Evolutionary conservation across 1,140 invertebrate genomes (phyloP), one percentile per base, ranked within the genome.

Genomic region (Drusus annulatus): DNA sequence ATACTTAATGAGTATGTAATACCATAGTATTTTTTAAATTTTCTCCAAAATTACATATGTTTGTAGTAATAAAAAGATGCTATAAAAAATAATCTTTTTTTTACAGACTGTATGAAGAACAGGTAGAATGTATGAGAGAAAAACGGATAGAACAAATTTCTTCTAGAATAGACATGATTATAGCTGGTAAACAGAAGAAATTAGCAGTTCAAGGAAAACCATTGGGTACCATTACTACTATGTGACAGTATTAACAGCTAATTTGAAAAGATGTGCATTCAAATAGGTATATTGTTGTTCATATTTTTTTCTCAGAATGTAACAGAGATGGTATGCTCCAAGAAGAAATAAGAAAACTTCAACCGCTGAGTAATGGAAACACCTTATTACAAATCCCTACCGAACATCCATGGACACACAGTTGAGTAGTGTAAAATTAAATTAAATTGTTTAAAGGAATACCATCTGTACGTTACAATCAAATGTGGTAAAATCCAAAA

Each of bases 311-410:
- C 65, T 84, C 88, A 58, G 84, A 89, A 74, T 85, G 89, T 68
- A 89, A 92, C 81, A 90, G 87, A 84, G 87, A 93, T 69, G 82
- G 85, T 74, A 87, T 94, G 78, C 86, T 93, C 63, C 87, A 93
- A 82, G 91, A 92, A 85, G 92, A 94, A 89, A 88, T 93, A 83
- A 86, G 89, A 78, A 93, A 93, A 86, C 84, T 92, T 81, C 89
- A 90, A 31, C 86, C 89, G 79, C 79, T 92, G 23, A 85, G 89
- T 51, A 87, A 88, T 78, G 86, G 79, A 45, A 89, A 92, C 82
- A 85, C 88, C 50, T 84, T 92, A 25, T 85, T 92, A 80, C 92
- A 93, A 87, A 90, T 89, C 84, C 87, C 90, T 76, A 88, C 87
- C 36, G 87, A 84, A 88, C 88, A 86, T 82, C 69, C 31, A 16